phyloP scores from a whole-genome alignment of 2,888 invertebrate species.

The Axea sp. region DNA sequence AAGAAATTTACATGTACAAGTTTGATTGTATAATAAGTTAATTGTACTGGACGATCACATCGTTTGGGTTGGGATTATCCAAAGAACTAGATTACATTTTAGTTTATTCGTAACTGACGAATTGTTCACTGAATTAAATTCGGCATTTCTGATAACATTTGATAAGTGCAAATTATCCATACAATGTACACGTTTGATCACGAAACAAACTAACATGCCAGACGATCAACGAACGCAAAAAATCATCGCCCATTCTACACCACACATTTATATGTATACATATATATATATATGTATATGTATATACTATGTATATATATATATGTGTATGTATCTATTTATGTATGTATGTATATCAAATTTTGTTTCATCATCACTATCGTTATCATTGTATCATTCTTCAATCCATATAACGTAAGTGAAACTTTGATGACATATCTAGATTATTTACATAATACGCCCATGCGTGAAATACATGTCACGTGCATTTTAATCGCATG shows the following conservation, averaged over 20 bases:
- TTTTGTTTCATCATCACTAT: constrained; percentile 56
- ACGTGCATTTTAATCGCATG: constrained; percentile 73
- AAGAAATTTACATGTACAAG: constrained; percentile 37
- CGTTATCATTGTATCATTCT: constrained; percentile 56
- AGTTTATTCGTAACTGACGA: constrained; percentile 37
- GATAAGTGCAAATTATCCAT: constrained; percentile 58
- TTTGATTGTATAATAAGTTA: constrained; percentile 1
- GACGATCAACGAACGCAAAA: constrained; percentile 64
- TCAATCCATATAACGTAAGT: constrained; percentile 65
- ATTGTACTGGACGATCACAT: constrained; percentile 21
- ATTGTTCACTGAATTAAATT: constrained; percentile 34
- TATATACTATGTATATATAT: no score
- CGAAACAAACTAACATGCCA: constrained; percentile 62
- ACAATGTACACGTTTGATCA: constrained; percentile 53
- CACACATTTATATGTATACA: constrained; percentile 58
- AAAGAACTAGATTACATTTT: constrained; percentile 16
- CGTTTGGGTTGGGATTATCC: constrained; percentile 32
- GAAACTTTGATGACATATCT: constrained; percentile 48
- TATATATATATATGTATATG: constrained; percentile 54
- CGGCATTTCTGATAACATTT: constrained; percentile 31
- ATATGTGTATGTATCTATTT: constrained; percentile 57
- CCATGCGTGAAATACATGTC: constrained; percentile 71
- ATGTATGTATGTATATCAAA: constrained; percentile 46
- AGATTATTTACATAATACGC: constrained; percentile 60
- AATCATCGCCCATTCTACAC: constrained; percentile 63